phyloP scores from a whole-genome alignment of 2,888 invertebrate species.

The Megastigmus dorsalis region DNA sequence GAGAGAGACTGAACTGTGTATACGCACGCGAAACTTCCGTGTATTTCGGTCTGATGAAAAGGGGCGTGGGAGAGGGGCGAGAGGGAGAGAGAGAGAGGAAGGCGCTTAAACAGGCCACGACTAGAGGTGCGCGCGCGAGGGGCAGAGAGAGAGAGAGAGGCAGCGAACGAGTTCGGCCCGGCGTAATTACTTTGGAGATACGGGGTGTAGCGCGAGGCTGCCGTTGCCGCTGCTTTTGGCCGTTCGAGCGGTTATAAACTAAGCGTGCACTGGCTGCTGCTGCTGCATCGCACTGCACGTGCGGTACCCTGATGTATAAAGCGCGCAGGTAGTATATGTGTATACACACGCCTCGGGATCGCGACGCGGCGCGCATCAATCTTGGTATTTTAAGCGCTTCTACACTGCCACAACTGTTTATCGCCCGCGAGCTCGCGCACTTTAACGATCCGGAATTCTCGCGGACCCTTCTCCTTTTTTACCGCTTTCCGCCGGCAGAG shows the following conservation, averaged over 20 bases:
- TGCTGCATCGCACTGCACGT: not conserved
- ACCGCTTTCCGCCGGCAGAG: not conserved
- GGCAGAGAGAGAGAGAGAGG: not conserved
- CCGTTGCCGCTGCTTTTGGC: conserved; percentile 3
- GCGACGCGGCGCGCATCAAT: conserved; percentile 34
- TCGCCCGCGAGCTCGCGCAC: conserved; percentile 26
- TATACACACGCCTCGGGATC: not conserved
- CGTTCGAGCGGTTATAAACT: conserved; percentile 40
- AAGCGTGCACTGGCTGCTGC: too few relatives aligned
- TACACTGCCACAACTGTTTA: conserved; percentile 46
- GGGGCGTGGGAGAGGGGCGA: not conserved
- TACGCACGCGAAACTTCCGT: conserved; percentile 48
- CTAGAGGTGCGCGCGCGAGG: not conserved
- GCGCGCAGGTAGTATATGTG: too few relatives aligned
- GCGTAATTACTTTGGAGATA: conserved; percentile 54
- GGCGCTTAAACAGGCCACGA: conserved; percentile 33
- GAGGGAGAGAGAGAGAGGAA: not conserved
- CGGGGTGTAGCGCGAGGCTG: not conserved
- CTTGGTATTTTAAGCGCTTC: conserved; percentile 43
- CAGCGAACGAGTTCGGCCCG: conserved; percentile 7
- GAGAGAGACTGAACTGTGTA: not conserved
- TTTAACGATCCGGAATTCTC: conserved; percentile 41
- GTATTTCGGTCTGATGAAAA: conserved; percentile 40
- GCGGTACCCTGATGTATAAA: too few relatives aligned
- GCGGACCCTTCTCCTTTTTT: not conserved